phyloP scores from a whole-genome alignment of 2,797 vertebrate genomes.

The Menidia menidia region DNA sequence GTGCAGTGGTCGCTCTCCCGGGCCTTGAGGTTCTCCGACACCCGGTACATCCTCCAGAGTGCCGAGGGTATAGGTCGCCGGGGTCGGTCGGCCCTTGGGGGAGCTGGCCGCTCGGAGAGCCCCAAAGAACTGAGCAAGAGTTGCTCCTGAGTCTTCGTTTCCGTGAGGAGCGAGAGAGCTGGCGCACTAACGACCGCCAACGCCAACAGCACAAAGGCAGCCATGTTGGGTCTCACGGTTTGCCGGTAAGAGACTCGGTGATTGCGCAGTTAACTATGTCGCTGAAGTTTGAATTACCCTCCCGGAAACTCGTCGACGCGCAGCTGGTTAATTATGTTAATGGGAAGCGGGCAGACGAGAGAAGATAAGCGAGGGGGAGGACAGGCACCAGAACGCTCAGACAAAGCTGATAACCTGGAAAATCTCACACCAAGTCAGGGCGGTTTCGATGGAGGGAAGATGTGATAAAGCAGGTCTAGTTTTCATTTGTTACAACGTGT shows the following conservation, averaged over 20 bases:
- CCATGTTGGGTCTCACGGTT: not conserved
- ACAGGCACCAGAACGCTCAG: not conserved
- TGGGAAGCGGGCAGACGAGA: constrained; percentile 13
- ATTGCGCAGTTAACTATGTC: not conserved
- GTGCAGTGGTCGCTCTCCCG: constrained; percentile 78
- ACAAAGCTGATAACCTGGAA: not conserved
- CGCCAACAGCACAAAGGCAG: not conserved
- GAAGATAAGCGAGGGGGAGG: constrained; percentile 23
- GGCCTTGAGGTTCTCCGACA: constrained; percentile 31
- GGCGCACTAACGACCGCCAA: constrained; percentile 8
- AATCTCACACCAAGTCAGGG: not conserved
- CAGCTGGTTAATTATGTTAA: constrained; percentile 36
- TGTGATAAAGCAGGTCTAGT: too few relatives aligned
- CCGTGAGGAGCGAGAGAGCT: constrained; percentile 23
- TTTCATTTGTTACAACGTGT: too few relatives aligned
- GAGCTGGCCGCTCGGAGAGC: constrained; percentile 64
- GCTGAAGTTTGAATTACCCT: constrained; percentile 1
- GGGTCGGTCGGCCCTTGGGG: constrained; percentile 6
- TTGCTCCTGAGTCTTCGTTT: constrained; percentile 61
- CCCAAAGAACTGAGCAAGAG: constrained; percentile 83
- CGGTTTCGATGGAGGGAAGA: too few relatives aligned
- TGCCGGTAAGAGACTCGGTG: not conserved
- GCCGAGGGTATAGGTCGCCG: constrained; percentile 79
- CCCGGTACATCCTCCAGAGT: constrained; percentile 90
- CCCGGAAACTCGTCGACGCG: constrained; percentile 19